These are phyloP conservation scores for Synergus japonicus DNA, from an alignment of 2,888 invertebrate species.

Conservation along the genomic window DNA sequence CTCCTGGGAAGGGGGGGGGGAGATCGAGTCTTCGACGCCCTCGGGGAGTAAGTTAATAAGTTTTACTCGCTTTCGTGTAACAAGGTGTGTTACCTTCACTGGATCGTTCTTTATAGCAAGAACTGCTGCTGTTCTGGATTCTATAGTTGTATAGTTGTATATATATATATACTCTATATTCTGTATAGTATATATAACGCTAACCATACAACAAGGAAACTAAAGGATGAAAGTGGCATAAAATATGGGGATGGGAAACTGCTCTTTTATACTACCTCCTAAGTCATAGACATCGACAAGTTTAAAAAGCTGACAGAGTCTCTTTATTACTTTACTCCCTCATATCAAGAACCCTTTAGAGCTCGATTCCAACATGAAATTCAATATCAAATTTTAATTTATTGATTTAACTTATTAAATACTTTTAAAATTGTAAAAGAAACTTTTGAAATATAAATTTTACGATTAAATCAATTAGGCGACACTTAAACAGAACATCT, in stretches of 20 bases:
- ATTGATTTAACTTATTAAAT: no score
- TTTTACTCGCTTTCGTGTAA: constrained; percentile 49
- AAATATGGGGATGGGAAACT: constrained; percentile 27
- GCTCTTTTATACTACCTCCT: constrained; percentile 48
- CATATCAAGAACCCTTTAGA: constrained; percentile 44
- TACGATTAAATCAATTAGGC: not conserved
- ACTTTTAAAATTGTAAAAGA: not conserved
- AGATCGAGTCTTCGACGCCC: constrained; percentile 47
- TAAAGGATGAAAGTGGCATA: constrained; percentile 23
- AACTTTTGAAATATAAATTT: not conserved
- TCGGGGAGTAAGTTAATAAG: constrained; percentile 57
- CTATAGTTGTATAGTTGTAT: not conserved
- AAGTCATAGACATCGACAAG: constrained; percentile 52
- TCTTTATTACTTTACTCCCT: constrained; percentile 49
- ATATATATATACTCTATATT: no score
- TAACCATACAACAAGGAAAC: not conserved
- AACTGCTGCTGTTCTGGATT: not conserved
- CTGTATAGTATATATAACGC: not conserved
- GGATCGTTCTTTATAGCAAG: constrained; percentile 49
- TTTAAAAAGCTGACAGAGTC: constrained; percentile 66
- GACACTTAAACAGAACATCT: not conserved
- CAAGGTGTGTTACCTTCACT: constrained; percentile 46
- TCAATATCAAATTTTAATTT: not conserved
- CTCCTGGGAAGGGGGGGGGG: not conserved
- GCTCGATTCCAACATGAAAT: not conserved